phyloP scores from a whole-genome alignment of 2,113 vertebrate species.

The Gyps fulvus region DNA sequence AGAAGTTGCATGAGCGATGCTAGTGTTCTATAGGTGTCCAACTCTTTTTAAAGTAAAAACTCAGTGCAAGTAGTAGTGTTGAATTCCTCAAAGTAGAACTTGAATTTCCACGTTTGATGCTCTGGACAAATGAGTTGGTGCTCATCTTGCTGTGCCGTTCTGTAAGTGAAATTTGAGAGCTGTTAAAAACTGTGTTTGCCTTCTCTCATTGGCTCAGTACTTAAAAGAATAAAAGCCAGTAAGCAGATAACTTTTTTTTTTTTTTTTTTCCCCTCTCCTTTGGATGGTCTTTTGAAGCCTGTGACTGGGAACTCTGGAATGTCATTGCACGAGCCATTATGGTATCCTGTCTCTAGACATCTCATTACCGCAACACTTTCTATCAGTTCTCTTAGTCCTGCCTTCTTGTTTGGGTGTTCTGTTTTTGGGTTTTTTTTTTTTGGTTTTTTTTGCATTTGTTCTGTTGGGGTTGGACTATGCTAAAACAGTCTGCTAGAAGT shows the following conservation, averaged over 20 bases:
- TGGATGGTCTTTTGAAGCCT: not conserved
- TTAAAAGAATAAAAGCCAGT: not conserved
- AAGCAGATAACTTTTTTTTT: too few species aligned
- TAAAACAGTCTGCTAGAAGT: not conserved
- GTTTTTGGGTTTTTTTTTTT: too few species aligned
- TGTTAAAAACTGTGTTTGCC: not conserved
- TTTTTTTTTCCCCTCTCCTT: too few species aligned
- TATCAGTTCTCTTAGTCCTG: not conserved
- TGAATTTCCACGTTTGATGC: accelerated
- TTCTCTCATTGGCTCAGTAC: not conserved
- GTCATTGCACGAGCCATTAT: accelerated
- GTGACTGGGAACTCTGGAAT: not conserved
- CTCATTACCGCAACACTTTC: not conserved
- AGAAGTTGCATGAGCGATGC: not conserved
- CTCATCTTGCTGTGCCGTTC: not conserved
- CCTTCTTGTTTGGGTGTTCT: too few species aligned
- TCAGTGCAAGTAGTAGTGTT: not conserved
- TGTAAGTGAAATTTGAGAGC: not conserved
- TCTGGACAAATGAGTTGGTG: not conserved
- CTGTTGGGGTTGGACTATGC: not conserved
- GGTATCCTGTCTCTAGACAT: not conserved
- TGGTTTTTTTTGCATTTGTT: not conserved
- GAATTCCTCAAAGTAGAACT: not conserved
- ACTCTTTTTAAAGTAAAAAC: not conserved
- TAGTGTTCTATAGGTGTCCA: not conserved